Base-by-base conservation (phyloP, 2,797 vertebrate species). In the Cetoscarus ocellatus region DNA sequence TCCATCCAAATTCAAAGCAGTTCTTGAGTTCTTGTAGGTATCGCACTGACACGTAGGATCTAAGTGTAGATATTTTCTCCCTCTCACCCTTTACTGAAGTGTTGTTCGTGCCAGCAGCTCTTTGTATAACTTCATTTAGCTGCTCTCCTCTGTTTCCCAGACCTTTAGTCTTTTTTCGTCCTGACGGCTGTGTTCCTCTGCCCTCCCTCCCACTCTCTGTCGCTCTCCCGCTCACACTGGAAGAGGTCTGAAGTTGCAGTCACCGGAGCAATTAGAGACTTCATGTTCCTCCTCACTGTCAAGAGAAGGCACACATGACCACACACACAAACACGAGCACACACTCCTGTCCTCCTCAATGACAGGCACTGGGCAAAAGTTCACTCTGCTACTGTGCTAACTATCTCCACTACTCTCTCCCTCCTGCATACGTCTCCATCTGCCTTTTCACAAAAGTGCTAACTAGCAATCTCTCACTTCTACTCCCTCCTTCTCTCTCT, bases 261-360 rank as follows among this genome's bases (percentile, higher is more conserved):
- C 84, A 82, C 86, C 83, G 75, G 79, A 90, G 91, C 89, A 92
- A 93, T 92, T 92, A 92, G 65, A 90, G 86, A 86, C 85, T 89
- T 86, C 75, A 80, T 87, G 87, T 83, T 88, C 85, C 73, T 90
- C 83, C 80, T 87, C 67, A 83, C 88, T 91, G 90, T 84, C 90
- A 86, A 69, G 80, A 75, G 48, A 55, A 86, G 59, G 65, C 75
- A 85, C 78, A 75, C 75, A 65, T 7, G 45, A 40, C 49, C 73
- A 62, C 47, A 57, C 75, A 57, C 42, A 64, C 45, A 79, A 15
- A 63, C 39, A n/a, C 35, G 35, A 52, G 38, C 68, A 58, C 35
- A 43, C 27, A 35, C 13, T 9, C 67, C 67, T 42, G 40, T 79
- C 64, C 77, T 73, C 81, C 67, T 53, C 43, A 18, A 66, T 87